Conservation (phyloP, 2,888 invertebrate genomes). For the Habroteleia sp. region DNA sequence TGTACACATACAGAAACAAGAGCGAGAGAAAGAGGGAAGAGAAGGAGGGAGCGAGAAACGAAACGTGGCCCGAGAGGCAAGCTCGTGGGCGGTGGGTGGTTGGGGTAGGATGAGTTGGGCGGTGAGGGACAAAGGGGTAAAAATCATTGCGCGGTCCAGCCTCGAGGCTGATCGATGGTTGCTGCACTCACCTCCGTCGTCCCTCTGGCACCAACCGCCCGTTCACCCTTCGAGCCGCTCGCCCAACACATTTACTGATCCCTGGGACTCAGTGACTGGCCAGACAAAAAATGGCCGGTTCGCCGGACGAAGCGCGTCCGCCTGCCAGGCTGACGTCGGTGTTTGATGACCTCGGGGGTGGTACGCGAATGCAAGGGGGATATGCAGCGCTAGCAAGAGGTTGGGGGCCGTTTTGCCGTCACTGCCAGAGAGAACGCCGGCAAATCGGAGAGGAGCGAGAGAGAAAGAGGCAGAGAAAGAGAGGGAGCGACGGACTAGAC, state of each 20-base stretch:
- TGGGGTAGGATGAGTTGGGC: slow-evolving; percentile 63
- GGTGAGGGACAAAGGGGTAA: slow-evolving; percentile 79
- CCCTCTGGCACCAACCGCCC: slow-evolving; percentile 65
- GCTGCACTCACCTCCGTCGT: slow-evolving; percentile 73
- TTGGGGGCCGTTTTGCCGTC: slow-evolving; percentile 69
- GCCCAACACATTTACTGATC: slow-evolving; percentile 77
- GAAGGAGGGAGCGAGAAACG: slow-evolving; percentile 43
- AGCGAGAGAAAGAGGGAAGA: no score
- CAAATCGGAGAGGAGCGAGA: slow-evolving; percentile 62
- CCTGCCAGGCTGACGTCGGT: slow-evolving; percentile 78
- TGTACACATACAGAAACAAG: slow-evolving; percentile 12
- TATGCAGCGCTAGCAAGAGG: slow-evolving; percentile 67
- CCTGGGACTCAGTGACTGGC: slow-evolving; percentile 81
- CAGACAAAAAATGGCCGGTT: slow-evolving; percentile 81
- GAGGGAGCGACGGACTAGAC: slow-evolving; percentile 66
- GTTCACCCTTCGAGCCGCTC: slow-evolving; percentile 67
- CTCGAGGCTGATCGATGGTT: slow-evolving; percentile 80
- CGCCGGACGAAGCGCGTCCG: slow-evolving; percentile 74
- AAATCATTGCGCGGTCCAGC: slow-evolving; percentile 82
- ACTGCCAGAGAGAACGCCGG: slow-evolving; percentile 71
- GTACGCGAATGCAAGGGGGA: slow-evolving; percentile 64
- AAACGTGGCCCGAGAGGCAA: slow-evolving; percentile 76
- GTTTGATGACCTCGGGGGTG: slow-evolving; percentile 79
- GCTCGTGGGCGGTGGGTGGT: slow-evolving; percentile 67
- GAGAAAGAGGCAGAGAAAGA: slow-evolving; percentile 51